Conservation (phyloP, 2,888 invertebrate genomes). For the Drosophila formosana region DNA sequence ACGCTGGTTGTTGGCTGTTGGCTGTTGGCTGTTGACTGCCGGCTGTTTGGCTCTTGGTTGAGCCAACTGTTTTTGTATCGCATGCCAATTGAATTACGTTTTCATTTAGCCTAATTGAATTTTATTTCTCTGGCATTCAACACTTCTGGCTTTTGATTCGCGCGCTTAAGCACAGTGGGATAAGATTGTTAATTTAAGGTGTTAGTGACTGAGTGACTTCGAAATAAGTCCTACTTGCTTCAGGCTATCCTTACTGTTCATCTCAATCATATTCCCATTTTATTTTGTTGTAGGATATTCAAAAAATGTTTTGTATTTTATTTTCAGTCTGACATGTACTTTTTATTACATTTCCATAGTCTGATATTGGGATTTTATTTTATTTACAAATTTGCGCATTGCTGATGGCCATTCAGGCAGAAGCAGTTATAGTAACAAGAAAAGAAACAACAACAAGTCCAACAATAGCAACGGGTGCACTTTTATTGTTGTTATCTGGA, state of each 20-base stretch:
- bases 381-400: conserved; percentile 54
- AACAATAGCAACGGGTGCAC: conserved; percentile 44
- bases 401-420: conserved; percentile 42
- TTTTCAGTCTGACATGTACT: not conserved
- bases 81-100: conserved; percentile 78
- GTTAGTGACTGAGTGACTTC: not conserved
- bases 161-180: conserved; percentile 52
- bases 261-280: no score
- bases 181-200: not conserved
- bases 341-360: conserved; percentile 31
- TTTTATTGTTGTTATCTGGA: conserved; percentile 76
- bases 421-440: conserved; percentile 34
- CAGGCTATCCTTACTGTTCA: no score
- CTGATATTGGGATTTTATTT: conserved; percentile 51
- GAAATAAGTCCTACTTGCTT: no score
- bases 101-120: conserved; percentile 80
- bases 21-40: not conserved
- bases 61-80: conserved; percentile 66
- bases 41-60: conserved; percentile 18
- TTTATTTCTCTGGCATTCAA: conserved; percentile 64
- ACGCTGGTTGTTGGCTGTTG: not conserved
- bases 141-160: conserved; percentile 61
- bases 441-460: not conserved
- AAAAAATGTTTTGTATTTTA: not conserved
- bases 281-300: not conserved